These are phyloP conservation scores for Plotosus lineatus DNA, from an alignment of 2,113 vertebrate genomes.

Conservation along the genomic window DNA sequence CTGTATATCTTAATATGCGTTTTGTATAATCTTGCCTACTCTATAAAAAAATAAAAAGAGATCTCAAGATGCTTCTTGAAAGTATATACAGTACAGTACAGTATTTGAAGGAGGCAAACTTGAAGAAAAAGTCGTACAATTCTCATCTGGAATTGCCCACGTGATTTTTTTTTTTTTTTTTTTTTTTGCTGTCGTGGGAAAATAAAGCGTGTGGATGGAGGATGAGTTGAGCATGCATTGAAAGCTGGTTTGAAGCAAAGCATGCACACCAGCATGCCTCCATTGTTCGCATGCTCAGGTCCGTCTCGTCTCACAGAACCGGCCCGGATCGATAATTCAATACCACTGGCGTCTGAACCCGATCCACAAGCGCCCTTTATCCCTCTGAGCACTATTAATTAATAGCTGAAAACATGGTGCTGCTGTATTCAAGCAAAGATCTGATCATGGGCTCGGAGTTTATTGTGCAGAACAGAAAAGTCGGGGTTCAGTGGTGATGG, in stretches of 20 bases:
- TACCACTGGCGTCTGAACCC: constrained; percentile 73
- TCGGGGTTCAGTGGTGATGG: too few species aligned
- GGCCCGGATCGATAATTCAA: constrained; percentile 76
- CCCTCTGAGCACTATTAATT: constrained; percentile 72
- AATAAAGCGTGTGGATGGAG: neutral
- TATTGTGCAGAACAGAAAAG: neutral
- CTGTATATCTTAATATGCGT: too few species aligned
- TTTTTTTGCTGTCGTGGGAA: neutral
- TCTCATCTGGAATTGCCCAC: neutral
- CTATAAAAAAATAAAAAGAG: too few species aligned
- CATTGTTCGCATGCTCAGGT: constrained; percentile 62
- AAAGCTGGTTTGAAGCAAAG: neutral
- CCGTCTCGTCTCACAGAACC: constrained; percentile 71
- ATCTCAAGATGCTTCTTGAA: too few species aligned
- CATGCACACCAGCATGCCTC: neutral
- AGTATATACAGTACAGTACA: too few species aligned
- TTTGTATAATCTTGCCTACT: too few species aligned
- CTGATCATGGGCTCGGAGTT: constrained; percentile 53
- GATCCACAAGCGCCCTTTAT: constrained; percentile 65
- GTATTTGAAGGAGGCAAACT: neutral
- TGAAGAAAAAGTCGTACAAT: neutral
- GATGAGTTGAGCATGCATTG: neutral
- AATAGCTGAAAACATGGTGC: constrained; percentile 71
- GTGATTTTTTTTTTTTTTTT: neutral
- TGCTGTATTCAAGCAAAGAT: constrained; percentile 71